Conservation (phyloP, 2,797 vertebrate genomes). For the Hybognathus amarus region DNA sequence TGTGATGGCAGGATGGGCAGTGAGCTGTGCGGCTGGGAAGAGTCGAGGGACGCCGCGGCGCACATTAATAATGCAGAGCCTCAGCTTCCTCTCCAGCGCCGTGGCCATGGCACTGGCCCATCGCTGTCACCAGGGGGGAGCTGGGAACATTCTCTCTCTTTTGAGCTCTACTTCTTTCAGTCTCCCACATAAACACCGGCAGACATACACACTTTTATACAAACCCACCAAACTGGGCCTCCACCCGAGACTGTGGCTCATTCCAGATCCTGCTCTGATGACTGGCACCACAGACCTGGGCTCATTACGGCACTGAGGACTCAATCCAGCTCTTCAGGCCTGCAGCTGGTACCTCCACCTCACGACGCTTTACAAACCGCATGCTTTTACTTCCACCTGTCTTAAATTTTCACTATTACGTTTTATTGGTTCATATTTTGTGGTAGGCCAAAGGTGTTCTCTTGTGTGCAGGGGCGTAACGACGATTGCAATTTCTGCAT, state of each 20-base stretch:
- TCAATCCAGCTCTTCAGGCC: conserved; percentile 57
- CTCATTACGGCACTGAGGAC: conserved; percentile 62
- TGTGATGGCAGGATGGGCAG: conserved; percentile 84
- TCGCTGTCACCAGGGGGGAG: conserved; percentile 78
- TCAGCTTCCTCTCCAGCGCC: conserved; percentile 81
- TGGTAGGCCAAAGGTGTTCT: neutral
- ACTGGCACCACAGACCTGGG: conserved; percentile 55
- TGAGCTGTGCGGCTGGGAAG: conserved; percentile 84
- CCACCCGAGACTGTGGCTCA: conserved; percentile 63
- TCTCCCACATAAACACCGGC: conserved; percentile 69
- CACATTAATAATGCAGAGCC: conserved; percentile 88
- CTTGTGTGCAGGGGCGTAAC: neutral
- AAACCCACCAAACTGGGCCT: conserved; percentile 61
- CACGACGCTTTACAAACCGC: neutral
- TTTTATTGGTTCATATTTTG: conserved; percentile 7
- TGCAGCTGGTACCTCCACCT: conserved; percentile 44
- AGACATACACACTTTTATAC: conserved; percentile 33
- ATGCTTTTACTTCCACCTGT: conserved; percentile 16
- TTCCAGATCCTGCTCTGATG: conserved; percentile 59
- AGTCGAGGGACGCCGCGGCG: conserved; percentile 83
- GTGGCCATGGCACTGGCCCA: conserved; percentile 84
- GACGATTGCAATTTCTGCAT: neutral
- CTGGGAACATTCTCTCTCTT: conserved; percentile 73
- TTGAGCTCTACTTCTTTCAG: conserved; percentile 42
- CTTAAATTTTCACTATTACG: neutral